Conservation (phyloP, 2,113 vertebrate species). For the Dicerorhinus sumatrensis region DNA sequence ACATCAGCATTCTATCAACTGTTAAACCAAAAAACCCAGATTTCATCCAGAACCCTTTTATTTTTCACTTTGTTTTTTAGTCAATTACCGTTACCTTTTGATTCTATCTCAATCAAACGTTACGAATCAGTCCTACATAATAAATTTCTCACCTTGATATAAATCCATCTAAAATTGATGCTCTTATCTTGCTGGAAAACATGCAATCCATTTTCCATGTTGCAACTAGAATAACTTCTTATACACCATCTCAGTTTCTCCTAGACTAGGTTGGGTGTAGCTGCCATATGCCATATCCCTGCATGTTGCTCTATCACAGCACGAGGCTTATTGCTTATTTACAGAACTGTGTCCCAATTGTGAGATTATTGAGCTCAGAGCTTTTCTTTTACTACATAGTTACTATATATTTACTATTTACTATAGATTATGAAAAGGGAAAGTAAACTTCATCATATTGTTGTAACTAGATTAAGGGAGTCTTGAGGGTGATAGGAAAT, state of each 20-base stretch:
- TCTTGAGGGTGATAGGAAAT: not conserved
- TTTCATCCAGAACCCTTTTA: not conserved
- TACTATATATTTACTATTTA: no score
- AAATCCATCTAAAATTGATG: not conserved
- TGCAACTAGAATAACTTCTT: not conserved
- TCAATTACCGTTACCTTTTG: not conserved
- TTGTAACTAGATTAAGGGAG: not conserved
- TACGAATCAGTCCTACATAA: not conserved
- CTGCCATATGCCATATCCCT: not conserved
- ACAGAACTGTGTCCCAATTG: not conserved
- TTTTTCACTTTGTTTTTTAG: not conserved
- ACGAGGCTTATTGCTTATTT: not conserved
- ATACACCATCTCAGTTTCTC: not conserved
- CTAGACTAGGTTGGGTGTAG: no score
- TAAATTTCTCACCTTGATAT: not conserved
- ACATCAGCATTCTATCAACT: not conserved
- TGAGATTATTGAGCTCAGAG: not conserved
- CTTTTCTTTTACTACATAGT: not conserved
- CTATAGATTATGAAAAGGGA: not conserved
- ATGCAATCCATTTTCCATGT: no score
- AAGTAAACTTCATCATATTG: not conserved
- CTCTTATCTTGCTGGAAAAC: no score
- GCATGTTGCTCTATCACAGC: not conserved
- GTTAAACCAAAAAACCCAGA: not conserved
- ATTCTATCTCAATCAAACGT: not conserved